phyloP scores from a whole-genome alignment of 2,797 vertebrate species.

The Tangara arthus region DNA sequence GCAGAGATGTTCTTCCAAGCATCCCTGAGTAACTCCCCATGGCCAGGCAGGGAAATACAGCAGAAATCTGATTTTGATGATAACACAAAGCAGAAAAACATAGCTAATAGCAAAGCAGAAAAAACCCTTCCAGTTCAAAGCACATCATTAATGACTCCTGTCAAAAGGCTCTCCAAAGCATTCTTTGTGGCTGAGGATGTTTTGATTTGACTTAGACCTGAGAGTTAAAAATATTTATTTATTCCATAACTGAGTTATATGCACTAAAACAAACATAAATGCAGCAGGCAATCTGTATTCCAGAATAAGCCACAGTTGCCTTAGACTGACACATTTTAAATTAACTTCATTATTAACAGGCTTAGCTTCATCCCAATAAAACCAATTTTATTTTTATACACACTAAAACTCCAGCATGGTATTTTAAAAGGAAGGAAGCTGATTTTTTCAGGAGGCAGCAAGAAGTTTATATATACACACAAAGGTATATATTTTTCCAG shows the following conservation, averaged over 20 bases:
- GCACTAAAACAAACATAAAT: not conserved
- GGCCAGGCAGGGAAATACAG: slow-evolving; percentile 22
- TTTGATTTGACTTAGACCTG: slow-evolving; percentile 10
- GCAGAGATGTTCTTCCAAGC: not conserved
- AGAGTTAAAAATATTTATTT: slow-evolving; percentile 27
- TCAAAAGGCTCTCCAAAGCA: slow-evolving; percentile 43
- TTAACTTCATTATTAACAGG: not conserved
- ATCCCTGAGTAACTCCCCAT: slow-evolving; percentile 1
- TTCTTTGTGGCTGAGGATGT: not conserved
- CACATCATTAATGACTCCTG: slow-evolving; percentile 39
- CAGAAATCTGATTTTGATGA: slow-evolving; percentile 28
- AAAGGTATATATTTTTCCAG: not conserved
- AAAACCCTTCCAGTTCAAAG: slow-evolving; percentile 49
- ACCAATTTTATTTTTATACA: not conserved
- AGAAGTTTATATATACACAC: not conserved
- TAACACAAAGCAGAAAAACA: slow-evolving; percentile 44
- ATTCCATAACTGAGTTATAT: not conserved
- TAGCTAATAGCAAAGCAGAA: slow-evolving; percentile 40
- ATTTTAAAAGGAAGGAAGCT: not conserved
- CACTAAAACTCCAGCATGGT: not conserved
- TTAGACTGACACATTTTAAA: not conserved
- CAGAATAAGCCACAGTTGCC: not conserved
- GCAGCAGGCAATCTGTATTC: not conserved
- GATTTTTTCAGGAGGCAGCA: not conserved
- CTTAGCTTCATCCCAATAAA: not conserved